phyloP scores from a whole-genome alignment of 1,140 invertebrate species.

The Drosophila ohnishii region DNA sequence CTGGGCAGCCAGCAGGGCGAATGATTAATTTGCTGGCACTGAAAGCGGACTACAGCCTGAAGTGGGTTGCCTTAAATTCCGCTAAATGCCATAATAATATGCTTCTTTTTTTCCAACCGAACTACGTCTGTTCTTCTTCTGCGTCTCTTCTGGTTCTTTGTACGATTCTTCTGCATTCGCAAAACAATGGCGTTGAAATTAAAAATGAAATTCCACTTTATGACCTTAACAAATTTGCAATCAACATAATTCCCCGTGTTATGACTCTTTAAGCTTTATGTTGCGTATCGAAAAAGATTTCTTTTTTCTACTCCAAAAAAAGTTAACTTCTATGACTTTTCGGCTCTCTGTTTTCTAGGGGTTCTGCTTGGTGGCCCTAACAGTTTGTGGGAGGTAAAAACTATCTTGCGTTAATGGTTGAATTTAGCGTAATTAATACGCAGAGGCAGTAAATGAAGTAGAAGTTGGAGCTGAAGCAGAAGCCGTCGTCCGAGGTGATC shows the following conservation, averaged over 20 bases:
- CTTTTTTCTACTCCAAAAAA: conserved; percentile 8
- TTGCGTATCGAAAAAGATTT: conserved; percentile 55
- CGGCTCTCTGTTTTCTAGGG: background rate
- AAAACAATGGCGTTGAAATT: conserved; percentile 80
- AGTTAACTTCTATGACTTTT: conserved; percentile 9
- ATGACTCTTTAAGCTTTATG: conserved; percentile 64
- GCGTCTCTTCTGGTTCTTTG: conserved; percentile 17
- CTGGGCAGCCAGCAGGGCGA: conserved; percentile 33
- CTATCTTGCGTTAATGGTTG: conserved; percentile 75
- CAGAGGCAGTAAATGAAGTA: conserved; percentile 24
- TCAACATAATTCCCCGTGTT: conserved; percentile 76
- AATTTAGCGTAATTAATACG: conserved; percentile 77
- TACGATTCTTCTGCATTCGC: conserved; percentile 22
- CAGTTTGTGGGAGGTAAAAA: conserved; percentile 79
- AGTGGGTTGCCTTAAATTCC: conserved; percentile 73
- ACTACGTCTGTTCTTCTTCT: background rate
- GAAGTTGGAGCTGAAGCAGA: conserved; percentile 20
- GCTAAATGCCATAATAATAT: conserved; percentile 80
- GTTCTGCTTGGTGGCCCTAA: conserved; percentile 63
- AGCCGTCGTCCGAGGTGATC: conserved; percentile 24
- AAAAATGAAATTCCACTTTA: conserved; percentile 78
- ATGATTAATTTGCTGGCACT: conserved; percentile 74
- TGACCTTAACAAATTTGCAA: conserved; percentile 82
- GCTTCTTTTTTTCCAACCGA: conserved; percentile 25
- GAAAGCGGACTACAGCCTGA: conserved; percentile 46